phyloP scores from a whole-genome alignment of 2,113 vertebrate species.

The Salvator merianae region DNA sequence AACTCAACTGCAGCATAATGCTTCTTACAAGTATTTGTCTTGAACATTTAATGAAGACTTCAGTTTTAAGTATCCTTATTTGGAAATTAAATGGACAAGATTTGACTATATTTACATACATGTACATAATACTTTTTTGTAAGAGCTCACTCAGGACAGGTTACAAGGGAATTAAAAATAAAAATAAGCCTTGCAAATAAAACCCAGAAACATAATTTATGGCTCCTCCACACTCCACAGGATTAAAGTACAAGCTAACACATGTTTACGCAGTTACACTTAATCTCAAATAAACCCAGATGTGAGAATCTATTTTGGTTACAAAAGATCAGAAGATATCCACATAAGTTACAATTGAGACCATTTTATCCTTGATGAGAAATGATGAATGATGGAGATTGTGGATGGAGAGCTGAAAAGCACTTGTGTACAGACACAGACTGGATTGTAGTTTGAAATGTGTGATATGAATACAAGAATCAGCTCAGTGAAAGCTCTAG shows the following conservation, averaged over 20 bases:
- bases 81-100: neutral
- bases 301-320: neutral
- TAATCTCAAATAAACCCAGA: neutral
- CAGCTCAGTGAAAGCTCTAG: neutral
- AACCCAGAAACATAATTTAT: neutral
- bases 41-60: neutral
- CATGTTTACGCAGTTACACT: neutral
- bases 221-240: neutral
- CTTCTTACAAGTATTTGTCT: neutral
- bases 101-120: neutral
- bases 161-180: neutral
- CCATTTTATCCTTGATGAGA: neutral
- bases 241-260: neutral
- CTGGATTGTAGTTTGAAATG: neutral
- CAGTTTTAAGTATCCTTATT: neutral
- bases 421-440: neutral
- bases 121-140: neutral
- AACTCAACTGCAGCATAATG: slow-evolving; percentile 3
- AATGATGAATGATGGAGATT: neutral
- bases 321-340: neutral
- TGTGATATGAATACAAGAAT: neutral
- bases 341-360: neutral
- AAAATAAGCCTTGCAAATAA: neutral
- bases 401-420: neutral
- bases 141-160: neutral